Base-by-base conservation (phyloP, 2,113 vertebrate genomes). In the Puntigrus tetrazona region DNA sequence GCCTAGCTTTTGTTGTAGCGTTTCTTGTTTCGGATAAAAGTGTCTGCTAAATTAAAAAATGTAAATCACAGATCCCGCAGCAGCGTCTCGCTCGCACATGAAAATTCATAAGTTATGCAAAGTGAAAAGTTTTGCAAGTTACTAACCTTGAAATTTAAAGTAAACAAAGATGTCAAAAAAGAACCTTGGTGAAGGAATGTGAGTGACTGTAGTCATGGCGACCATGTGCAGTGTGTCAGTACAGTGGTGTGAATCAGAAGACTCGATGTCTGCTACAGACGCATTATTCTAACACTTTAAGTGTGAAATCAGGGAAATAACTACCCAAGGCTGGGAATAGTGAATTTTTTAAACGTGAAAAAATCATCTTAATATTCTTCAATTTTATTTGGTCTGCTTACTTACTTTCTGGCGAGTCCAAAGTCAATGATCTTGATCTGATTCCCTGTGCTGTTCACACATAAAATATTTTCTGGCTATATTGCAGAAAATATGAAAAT, bases 391-490 rank as follows among this genome's bases (percentile, higher is more conserved):
- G 3, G 29, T 34, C 29, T 55, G 27, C 13, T 9, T 43, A 29
- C 95, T 94, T 94, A 97, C 96, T 96, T 96, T 90, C 96, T 95
- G 36, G 96, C 96, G 75, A 97, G 93, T 82, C 96, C 96, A 76
- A 97, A 97, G 73, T 97, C 96, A 81, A 97, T 97, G 74, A 97
- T 97, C 93, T 97, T 97, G 89, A 97, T 96, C 87, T 97, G 96
- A 90, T 96, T 96, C 86, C 96, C 96, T 7, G 93, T 95, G 78
- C 55, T 92, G 88, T 82, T 96, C 82, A 97, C 95, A 88, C 96
- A 97, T 3, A 97, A 87, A 77, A 97, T 96, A 70, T 97, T 97
- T 91, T 97, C 96, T 10, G 96, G 96, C 96, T 97, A 84, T 89
- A 89, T 73, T 38, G 4, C 25, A 80, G 87, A 47, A 47, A 90